Percentiles rank a stretch among this genome's conserved stretches.
phyloP scores from a whole-genome alignment of 1,140 invertebrate species.

The Zaprionus kolodkinae region DNA sequence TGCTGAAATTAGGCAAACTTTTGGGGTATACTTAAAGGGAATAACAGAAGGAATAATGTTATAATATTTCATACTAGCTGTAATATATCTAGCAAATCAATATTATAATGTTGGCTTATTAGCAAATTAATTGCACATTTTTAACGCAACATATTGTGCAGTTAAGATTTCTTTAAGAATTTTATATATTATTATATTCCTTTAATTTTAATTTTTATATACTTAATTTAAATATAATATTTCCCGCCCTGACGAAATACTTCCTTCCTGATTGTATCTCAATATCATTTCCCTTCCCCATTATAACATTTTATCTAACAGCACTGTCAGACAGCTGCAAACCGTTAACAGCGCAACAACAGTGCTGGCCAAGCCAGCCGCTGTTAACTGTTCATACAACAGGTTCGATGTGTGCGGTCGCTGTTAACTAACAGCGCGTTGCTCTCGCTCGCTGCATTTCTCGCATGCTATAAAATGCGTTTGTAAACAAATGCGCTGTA shows the following conservation, averaged over 20 bases:
- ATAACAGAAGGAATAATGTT: neutral
- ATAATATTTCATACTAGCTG: neutral
- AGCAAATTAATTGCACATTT: no score
- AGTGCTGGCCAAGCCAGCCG: neutral
- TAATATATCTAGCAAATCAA: no score
- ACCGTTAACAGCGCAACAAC: conserved; percentile 23
- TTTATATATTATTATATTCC: no score
- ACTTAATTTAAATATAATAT: neutral
- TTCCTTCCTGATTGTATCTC: neutral
- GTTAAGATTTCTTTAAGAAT: no score
- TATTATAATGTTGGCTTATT: no score
- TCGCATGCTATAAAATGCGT: conserved; percentile 65
- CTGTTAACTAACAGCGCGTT: conserved; percentile 32
- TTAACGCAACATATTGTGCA: no score
- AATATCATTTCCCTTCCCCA: neutral
- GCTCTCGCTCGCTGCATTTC: conserved; percentile 24
- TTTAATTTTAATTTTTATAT: neutral
- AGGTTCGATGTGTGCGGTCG: conserved; percentile 44
- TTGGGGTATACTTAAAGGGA: neutral
- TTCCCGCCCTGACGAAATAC: neutral
- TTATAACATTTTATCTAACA: conserved; percentile 23
- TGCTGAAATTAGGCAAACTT: neutral
- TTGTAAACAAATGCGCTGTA: conserved; percentile 11
- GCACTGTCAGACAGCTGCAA: neutral
- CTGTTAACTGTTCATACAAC: conserved; percentile 52